A percentile compares a stretch with the other conserved stretches of the same genome.
Conservation (phyloP, 2,113 vertebrate genomes). For the Macquaria ambigua region DNA sequence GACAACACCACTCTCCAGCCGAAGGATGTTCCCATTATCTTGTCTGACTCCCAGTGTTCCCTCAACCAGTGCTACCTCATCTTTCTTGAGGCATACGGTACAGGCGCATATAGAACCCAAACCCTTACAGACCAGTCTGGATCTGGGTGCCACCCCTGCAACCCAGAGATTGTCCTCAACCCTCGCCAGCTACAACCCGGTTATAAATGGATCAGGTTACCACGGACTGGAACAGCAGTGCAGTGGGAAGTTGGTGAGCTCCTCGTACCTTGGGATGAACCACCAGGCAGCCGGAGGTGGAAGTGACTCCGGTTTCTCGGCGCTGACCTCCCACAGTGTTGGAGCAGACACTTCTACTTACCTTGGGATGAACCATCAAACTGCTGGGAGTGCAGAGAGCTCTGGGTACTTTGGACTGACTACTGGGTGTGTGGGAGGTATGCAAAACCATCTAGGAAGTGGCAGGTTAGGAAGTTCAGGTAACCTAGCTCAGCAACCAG, state of each 20-base stretch:
- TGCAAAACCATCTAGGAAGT: conserved; percentile 74
- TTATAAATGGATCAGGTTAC: conserved; percentile 85
- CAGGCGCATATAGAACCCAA: conserved; percentile 85
- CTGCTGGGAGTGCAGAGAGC: conserved; percentile 76
- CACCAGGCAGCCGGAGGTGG: conserved; percentile 68
- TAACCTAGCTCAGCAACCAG: conserved; percentile 75
- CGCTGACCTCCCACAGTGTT: conserved; percentile 73
- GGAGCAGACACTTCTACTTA: conserved; percentile 77
- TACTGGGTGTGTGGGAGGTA: conserved; percentile 57
- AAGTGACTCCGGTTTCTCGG: conserved; percentile 76
- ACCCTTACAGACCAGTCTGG: conserved; percentile 79
- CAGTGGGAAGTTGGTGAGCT: conserved; percentile 55
- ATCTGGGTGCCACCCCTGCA: conserved; percentile 75
- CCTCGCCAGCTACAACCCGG: conserved; percentile 78
- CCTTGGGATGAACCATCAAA: conserved; percentile 80
- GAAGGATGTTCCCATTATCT: conserved; percentile 90
- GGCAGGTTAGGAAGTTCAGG: conserved; percentile 77
- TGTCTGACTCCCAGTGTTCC: conserved; percentile 87
- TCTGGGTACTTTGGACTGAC: conserved; percentile 81
- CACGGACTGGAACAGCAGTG: conserved; percentile 76
- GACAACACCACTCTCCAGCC: conserved; percentile 89
- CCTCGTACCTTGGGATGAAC: conserved; percentile 73
- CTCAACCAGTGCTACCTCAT: conserved; percentile 85
- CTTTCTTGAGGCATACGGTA: conserved; percentile 84
- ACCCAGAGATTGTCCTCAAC: conserved; percentile 80